phyloP scores from a whole-genome alignment of 2,888 invertebrate genomes.

The Dolichomitus sp. region DNA sequence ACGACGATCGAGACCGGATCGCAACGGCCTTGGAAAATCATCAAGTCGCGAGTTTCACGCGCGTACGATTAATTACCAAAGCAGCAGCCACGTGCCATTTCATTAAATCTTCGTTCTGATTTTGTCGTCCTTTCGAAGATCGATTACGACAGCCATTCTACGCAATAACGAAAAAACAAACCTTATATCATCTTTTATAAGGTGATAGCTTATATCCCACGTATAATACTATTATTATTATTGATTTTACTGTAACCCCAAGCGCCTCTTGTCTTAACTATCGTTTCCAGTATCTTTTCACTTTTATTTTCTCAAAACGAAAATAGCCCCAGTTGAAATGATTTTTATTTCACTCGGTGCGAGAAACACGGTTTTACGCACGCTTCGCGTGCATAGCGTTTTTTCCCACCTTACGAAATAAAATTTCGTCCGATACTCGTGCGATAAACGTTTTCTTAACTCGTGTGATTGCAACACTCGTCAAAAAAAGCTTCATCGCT shows the following conservation, averaged over 20 bases:
- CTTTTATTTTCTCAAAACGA: not conserved
- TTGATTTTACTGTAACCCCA: slow-evolving; percentile 53
- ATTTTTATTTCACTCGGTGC: not conserved
- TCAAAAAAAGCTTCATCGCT: too few relatives aligned
- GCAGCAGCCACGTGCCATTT: slow-evolving; percentile 15
- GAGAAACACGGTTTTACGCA: too few relatives aligned
- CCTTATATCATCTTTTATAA: not conserved
- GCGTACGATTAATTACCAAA: slow-evolving; percentile 46
- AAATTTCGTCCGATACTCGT: too few relatives aligned
- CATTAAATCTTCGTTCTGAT: slow-evolving; percentile 9
- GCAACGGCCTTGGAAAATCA: slow-evolving; percentile 43
- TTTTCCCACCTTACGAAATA: too few relatives aligned
- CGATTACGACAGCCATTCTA: slow-evolving; percentile 32
- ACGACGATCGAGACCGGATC: slow-evolving; percentile 20
- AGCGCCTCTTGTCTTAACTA: slow-evolving; percentile 55
- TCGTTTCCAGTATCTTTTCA: slow-evolving; percentile 1
- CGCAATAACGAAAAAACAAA: slow-evolving; percentile 15
- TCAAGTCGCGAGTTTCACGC: slow-evolving; percentile 39
- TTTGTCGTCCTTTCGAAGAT: slow-evolving; percentile 16
- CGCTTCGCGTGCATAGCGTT: too few relatives aligned
- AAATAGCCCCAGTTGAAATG: not conserved
- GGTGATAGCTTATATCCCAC: not conserved
- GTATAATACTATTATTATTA: slow-evolving; percentile 5
- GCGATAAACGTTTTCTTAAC: too few relatives aligned
- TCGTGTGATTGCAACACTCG: too few relatives aligned